These are phyloP conservation scores for Chrysopa pallens DNA, from an alignment of 1,140 invertebrate genomes.

Conservation along the genomic window DNA sequence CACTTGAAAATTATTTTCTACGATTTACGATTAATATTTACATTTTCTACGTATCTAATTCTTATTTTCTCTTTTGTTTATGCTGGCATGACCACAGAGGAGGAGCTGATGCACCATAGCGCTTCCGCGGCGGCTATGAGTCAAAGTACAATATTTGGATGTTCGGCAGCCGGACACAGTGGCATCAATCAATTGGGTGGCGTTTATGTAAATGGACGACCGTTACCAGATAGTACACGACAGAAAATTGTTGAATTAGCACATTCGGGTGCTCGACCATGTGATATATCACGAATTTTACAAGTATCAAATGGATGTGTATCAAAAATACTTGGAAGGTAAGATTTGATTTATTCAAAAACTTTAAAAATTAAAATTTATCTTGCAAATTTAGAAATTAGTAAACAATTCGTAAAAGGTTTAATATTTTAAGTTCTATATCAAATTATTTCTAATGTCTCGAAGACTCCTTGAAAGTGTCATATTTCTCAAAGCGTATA, in stretches of 20 bases:
- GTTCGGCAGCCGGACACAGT: slow-evolving; percentile 59
- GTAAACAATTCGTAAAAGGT: too few species aligned
- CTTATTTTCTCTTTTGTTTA: too few species aligned
- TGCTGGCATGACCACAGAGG: slow-evolving; percentile 12
- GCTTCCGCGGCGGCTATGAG: slow-evolving; percentile 16
- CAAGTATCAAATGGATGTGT: slow-evolving; percentile 86
- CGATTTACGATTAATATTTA: too few species aligned
- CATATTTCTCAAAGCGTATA: too few species aligned
- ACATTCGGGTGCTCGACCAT: slow-evolving; percentile 81
- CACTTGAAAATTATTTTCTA: too few species aligned
- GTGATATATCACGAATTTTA: slow-evolving; percentile 85
- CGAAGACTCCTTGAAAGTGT: too few species aligned
- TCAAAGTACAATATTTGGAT: slow-evolving; percentile 19
- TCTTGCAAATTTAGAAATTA: too few species aligned
- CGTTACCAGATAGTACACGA: slow-evolving; percentile 84
- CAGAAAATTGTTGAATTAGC: slow-evolving; percentile 92
- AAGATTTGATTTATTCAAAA: too few species aligned
- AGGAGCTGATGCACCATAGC: slow-evolving; percentile 22
- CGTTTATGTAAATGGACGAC: slow-evolving; percentile 92
- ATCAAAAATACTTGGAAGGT: slow-evolving; percentile 73
- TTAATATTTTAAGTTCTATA: too few species aligned
- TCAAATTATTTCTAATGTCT: too few species aligned
- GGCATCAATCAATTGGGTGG: slow-evolving; percentile 97
- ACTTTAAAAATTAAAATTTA: too few species aligned
- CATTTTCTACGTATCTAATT: too few species aligned